Evolutionary conservation across 1,140 invertebrate genomes (phyloP).

Genomic region (Nephila pilipes): DNA sequence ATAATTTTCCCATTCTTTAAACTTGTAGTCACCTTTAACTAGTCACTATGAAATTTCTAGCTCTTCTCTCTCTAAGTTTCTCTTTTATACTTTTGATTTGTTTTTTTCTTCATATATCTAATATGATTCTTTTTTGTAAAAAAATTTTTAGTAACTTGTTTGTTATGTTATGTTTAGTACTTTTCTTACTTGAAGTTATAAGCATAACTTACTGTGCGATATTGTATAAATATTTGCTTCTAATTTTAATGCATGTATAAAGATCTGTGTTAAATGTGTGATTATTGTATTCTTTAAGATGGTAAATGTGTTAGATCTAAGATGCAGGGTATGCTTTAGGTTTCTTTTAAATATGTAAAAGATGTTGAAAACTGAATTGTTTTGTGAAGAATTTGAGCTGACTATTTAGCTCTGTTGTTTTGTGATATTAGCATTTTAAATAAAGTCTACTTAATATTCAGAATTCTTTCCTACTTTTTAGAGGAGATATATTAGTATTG

Average conservation of each 20-base stretch:
- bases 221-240: not conserved
- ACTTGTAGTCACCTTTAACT: constrained; percentile 47
- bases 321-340: constrained; percentile 38
- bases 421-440: constrained; percentile 69
- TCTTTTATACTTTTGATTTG: not conserved
- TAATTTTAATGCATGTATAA: not conserved
- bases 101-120: not conserved
- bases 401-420: constrained; percentile 50
- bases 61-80: not conserved
- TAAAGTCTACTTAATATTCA: constrained; percentile 68
- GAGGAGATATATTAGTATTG: too few relatives aligned
- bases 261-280: not conserved
- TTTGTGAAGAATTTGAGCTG: constrained; percentile 37
- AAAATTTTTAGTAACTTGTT: not conserved
- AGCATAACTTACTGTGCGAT: not conserved
- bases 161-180: too few relatives aligned
- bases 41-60: constrained; percentile 54
- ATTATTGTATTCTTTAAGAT: not conserved
- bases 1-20: not conserved
- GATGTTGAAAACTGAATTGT: constrained; percentile 28
- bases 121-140: not conserved
- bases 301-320: constrained; percentile 31
- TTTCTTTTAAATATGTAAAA: constrained; percentile 21
- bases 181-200: not conserved
- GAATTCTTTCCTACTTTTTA: too few relatives aligned